phyloP scores from a whole-genome alignment of 2,888 invertebrate species.

The Drosophila birchii region DNA sequence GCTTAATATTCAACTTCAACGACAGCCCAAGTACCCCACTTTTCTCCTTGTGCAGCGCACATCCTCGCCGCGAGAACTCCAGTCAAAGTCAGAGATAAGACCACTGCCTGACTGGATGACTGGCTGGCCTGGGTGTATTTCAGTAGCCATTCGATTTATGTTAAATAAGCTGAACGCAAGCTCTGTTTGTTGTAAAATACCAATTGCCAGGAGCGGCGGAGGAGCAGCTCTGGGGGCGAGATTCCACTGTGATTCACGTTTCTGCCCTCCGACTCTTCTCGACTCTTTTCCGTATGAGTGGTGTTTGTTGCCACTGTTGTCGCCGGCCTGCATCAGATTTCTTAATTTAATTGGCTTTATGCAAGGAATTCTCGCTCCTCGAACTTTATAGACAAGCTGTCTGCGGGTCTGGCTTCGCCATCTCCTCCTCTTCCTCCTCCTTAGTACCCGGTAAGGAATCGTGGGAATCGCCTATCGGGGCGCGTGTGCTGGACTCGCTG shows the following conservation, averaged over 20 bases:
- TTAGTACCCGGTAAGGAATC: slow-evolving; percentile 16
- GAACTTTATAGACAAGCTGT: slow-evolving; percentile 76
- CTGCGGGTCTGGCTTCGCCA: slow-evolving; percentile 57
- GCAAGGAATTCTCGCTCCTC: slow-evolving; percentile 69
- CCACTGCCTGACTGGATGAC: slow-evolving; percentile 27
- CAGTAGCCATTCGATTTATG: slow-evolving; percentile 82
- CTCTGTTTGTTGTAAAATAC: slow-evolving; percentile 78
- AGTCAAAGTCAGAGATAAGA: slow-evolving; percentile 42
- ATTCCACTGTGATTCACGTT: slow-evolving; percentile 50
- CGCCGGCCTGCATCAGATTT: slow-evolving; percentile 78
- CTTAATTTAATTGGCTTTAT: slow-evolving; percentile 81
- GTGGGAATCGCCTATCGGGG: slow-evolving; percentile 39
- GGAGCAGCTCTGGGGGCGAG: slow-evolving; percentile 23
- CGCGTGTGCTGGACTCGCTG: slow-evolving; percentile 28
- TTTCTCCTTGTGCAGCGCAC: slow-evolving; percentile 27
- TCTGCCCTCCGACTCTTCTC: slow-evolving; percentile 23
- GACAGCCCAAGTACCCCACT: background rate
- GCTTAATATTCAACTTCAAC: background rate
- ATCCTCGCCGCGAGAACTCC: slow-evolving; percentile 21
- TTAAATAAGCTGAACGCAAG: slow-evolving; percentile 79
- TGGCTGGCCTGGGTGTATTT: slow-evolving; percentile 68
- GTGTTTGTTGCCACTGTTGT: slow-evolving; percentile 44
- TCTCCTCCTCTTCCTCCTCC: background rate
- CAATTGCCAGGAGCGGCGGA: slow-evolving; percentile 61
- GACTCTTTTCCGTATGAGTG: slow-evolving; percentile 14